Base-by-base conservation (phyloP, 2,797 vertebrate genomes). In the Pseudomugil gertrudae region DNA sequence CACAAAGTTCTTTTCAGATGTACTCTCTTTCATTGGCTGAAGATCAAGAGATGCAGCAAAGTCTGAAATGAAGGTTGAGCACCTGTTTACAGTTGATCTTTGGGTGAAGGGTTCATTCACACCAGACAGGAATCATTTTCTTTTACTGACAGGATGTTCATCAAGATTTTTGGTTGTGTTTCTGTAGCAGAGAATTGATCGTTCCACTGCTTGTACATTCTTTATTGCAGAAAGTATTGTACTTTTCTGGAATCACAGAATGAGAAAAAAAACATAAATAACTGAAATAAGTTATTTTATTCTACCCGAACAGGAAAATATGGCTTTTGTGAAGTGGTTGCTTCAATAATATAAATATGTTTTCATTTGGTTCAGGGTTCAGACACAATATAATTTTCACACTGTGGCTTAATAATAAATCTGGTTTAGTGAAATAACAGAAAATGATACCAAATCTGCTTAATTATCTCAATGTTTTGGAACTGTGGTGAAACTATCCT, bases 71-170 rank as follows among this genome's bases (percentile, higher is more conserved):
- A 67, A 79, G 53, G 11, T 47, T 2, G 73, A 66, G 59, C 62
- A 74, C 64, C 74, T 84, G 81, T 80, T 84, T 77, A 64, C 71
- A 72, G 57, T 75, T 59, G 66, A 83, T 84, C 69, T 67, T 14
- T 48, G 26, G 65, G 30, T 56, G 61, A 75, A 55, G 23, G 3
- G 79, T 55, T 76, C 23, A 14, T 35, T 52, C 23, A 47, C 73
- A 64, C 38, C 8, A 6, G 52, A 30, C 62, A 24, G 69, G 67
- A 83, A 73, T 84, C 59, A 80, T 84, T 85, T 83, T 61, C 77
- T 84, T 57, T 71, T 66, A 69, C 72, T 69, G 74, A 62, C 43
- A 23, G 11, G 57, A 74, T 80, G 84, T 84, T 40, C 24, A 27
- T 62, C 38, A 53, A 35, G 71, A 52, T 76, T 68, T 64, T 71